Base-by-base conservation (phyloP, 2,888 invertebrate species). In the Apantesis nais region DNA sequence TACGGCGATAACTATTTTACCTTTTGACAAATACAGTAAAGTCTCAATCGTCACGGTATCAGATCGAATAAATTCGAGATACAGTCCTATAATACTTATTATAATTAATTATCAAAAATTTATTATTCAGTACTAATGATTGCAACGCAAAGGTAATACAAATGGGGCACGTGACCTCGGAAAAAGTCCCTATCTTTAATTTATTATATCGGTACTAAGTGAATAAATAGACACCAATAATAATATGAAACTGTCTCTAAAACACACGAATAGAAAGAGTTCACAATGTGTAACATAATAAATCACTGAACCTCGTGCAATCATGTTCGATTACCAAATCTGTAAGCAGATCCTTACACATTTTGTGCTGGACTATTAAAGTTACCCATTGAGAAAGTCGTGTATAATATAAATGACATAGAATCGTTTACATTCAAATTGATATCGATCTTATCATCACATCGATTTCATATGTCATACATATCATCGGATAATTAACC, bases 71-170 rank as follows among this genome's bases (percentile, higher is more conserved):
- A 62, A 71, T 61, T 73, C 62, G 64, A 82, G 75, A 74, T 74
- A 78, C 75, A 72, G 63, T 67, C 37, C 55, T 67, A 55, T 80
- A 80, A 80, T 80, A 82, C 80, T 80, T 74, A 75, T 66, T 22
- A 79, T 74, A 73, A 72, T n/a, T n/a, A n/a, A n/a, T n/a, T n/a
- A 68, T 79, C 60, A 77, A 72, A 70, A 78, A 68, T 68, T 62
- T 62, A 68, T 78, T 73, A 78, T 65, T 67, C 62, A 29, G 61
- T 61, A 69, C 29, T 67, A 66, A 77, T 70, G 61, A 68, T 74
- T 68, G 73, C 77, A 68, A 78, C 74, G 81, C 76, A 73, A 69
- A 39, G 75, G 34, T 71, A 78, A 76, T 73, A 83, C 75, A 69
- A 63, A 63, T 52, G 48, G 52, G 65, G 44, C 19, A 25, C 65